These are phyloP conservation scores for Clanis bilineata DNA, from an alignment of 2,888 invertebrate species.

Conservation along the genomic window DNA sequence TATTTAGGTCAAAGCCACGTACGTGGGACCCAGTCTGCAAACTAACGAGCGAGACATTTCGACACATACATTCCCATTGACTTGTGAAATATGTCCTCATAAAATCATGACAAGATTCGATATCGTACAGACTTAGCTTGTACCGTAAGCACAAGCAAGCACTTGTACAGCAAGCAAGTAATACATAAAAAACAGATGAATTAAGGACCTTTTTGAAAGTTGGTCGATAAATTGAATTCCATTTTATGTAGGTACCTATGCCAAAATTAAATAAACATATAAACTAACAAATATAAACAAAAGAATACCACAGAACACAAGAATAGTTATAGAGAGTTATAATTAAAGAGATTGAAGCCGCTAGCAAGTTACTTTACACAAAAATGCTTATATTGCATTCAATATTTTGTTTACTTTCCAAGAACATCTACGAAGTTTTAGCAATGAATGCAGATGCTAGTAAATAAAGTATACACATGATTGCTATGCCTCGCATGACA, in stretches of 20 bases:
- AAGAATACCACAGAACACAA: background rate
- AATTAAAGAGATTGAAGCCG: too few species aligned
- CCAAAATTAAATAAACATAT: background rate
- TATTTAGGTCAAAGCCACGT: constrained; percentile 9
- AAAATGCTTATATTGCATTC: too few species aligned
- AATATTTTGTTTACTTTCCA: too few species aligned
- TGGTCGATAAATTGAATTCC: too few species aligned
- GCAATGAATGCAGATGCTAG: background rate
- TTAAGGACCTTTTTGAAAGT: too few species aligned
- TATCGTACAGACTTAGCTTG: background rate
- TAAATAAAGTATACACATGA: constrained; percentile 2
- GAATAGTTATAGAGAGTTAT: too few species aligned
- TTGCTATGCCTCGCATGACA: constrained; percentile 4
- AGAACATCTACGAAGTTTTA: background rate
- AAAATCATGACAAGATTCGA: constrained; percentile 8
- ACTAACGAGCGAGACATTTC: constrained; percentile 7
- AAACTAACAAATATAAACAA: background rate
- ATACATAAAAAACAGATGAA: too few species aligned
- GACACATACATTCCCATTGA: constrained; percentile 8
- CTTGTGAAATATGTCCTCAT: constrained; percentile 6
- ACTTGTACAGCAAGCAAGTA: too few species aligned
- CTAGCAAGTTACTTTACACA: too few species aligned
- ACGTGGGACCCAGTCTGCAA: constrained; percentile 2
- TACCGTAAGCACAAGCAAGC: too few species aligned
- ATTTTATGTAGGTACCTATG: background rate